Evolutionary conservation across 2,797 vertebrate genomes (phyloP), one percentile per base, ranked within the genome.

Genomic region (Mionectes olivaceus): DNA sequence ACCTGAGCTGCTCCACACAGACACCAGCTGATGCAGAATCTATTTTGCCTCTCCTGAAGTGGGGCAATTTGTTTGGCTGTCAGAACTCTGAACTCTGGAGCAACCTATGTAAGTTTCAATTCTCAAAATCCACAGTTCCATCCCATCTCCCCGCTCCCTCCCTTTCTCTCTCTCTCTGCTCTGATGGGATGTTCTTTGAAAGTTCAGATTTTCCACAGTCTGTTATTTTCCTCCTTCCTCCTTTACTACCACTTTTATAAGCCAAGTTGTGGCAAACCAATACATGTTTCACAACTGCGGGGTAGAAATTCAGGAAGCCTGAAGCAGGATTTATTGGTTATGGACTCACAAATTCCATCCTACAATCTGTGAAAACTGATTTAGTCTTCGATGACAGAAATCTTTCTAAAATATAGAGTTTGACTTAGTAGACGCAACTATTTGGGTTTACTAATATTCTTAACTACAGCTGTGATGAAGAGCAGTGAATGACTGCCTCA

Each of bases 321-420:
- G 4, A 59, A 46, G 5, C 0, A 2, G 7, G 11, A 0, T 50
- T 91, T n/a, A 39, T 11, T 2, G 1, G 3, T 71, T 84, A 30
- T 19, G 41, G 10, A 67, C 44, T 74, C 33, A 44, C 12, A 0
- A 0, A 28, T 55, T 71, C 28, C 23, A 75, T 21, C 4, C 24
- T 46, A 30, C 18, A 52, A 5, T 47, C n/a, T 47, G 13, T 75
- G 49, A 89, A 82, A 37, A 56, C 11, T 19, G 7, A 46, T 59
- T 60, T 37, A 64, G 11, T 44, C 35, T 77, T 41, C 50, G 24
- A 27, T 41, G 44, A 68, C 41, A 84, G 32, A 87, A 91, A 68
- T 63, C 13, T 56, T 89, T 84, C 59, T 57, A 46, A 89, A 83
- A 87, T 19, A 33, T 19, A 65, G 13, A 61, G 21, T 53, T 21